Conservation (phyloP, 2,797 vertebrate genomes). For the Aldrovandia affinis region DNA sequence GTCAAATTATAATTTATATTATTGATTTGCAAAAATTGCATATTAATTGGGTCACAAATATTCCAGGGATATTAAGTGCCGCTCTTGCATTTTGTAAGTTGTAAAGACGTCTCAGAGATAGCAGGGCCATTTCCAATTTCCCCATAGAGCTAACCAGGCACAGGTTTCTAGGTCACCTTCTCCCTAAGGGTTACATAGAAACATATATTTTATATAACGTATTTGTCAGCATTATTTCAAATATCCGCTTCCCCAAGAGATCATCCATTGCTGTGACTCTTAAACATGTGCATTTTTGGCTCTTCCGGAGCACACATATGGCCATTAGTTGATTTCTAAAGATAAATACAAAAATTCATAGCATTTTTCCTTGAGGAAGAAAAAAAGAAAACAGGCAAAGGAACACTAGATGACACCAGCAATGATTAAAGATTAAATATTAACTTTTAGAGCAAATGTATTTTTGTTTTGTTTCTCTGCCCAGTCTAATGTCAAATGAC, state of each 20-base stretch:
- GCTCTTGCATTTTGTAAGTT: neutral
- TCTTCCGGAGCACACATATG: neutral
- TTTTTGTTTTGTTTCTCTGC: no score
- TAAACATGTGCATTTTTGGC: neutral
- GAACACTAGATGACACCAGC: neutral
- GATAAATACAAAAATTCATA: neutral
- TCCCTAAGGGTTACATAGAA: constrained; percentile 5
- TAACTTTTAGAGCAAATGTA: neutral
- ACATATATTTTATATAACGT: constrained; percentile 24
- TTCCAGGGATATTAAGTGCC: neutral
- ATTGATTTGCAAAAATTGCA: neutral
- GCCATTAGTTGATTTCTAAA: neutral
- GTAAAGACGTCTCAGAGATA: neutral
- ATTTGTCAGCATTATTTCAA: constrained; percentile 30
- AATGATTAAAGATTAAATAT: neutral
- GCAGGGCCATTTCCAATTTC: neutral
- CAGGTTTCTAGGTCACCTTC: neutral
- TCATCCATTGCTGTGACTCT: constrained; percentile 2
- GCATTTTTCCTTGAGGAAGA: neutral
- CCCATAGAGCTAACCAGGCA: neutral
- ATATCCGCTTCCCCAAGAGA: constrained; percentile 6
- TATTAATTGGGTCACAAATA: constrained; percentile 5
- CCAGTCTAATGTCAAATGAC: no score
- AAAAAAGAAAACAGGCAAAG: neutral
- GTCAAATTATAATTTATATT: no score